A percentile compares a stretch with the other conserved stretches of the same genome.
Evolutionary conservation across 2,888 invertebrate species (phyloP).

Genomic region (Torymus tubicola): DNA sequence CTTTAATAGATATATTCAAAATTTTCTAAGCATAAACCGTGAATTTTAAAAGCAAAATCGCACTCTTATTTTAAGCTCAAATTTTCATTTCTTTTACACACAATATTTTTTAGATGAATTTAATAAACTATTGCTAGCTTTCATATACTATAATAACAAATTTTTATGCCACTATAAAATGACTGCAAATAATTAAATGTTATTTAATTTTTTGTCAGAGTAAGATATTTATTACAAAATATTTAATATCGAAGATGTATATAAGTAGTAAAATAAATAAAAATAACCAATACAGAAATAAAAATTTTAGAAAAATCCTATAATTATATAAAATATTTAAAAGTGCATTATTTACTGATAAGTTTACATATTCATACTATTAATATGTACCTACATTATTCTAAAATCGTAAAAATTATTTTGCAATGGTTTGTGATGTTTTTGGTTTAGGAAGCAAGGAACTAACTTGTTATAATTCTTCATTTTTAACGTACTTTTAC

Average conservation of each 20-base stretch:
- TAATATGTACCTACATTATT: constrained; percentile 19
- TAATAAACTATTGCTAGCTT: too few species aligned
- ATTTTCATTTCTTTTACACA: constrained; percentile 9
- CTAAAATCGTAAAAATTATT: constrained; percentile 38
- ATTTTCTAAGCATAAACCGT: constrained; percentile 10
- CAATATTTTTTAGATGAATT: not conserved
- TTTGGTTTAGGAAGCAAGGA: constrained; percentile 43
- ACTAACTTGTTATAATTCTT: constrained; percentile 30
- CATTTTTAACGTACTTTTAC: not conserved
- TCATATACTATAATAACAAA: too few species aligned
- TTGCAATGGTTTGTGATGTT: constrained; percentile 26
- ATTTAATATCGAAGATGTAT: not conserved
- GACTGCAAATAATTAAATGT: too few species aligned
- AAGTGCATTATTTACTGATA: constrained; percentile 33
- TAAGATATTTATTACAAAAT: not conserved
- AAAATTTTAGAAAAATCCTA: not conserved
- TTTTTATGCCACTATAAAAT: too few species aligned
- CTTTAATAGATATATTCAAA: constrained; percentile 20
- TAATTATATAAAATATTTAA: constrained; percentile 17
- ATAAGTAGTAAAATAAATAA: not conserved
- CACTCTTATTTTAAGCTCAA: constrained; percentile 35
- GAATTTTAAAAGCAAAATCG: constrained; percentile 10
- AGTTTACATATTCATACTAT: constrained; percentile 7
- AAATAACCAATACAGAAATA: not conserved
- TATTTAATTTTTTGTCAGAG: constrained; percentile 4